Base-by-base conservation (phyloP, 2,888 invertebrate species). In the Steromphala cineraria region DNA sequence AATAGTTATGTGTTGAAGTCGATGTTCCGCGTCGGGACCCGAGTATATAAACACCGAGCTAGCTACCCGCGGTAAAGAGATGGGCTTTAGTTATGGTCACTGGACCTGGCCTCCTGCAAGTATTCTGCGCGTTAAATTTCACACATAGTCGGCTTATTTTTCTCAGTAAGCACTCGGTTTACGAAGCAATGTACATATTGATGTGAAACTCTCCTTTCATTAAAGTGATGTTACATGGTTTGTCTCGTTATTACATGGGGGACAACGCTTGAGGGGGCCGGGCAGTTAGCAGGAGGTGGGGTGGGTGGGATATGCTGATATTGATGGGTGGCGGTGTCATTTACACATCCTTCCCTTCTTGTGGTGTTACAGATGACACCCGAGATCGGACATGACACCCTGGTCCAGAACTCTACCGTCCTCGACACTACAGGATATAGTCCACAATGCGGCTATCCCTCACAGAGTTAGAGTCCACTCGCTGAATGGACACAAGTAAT, bases 401-500 rank as follows among this genome's bases (percentile, higher is more conserved):
- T 46, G 19, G 19, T 8, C 2, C 56, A n/a, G 56, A 56, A 15
- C 56, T 21, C 56, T 19, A 56, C 3, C 24, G 1, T 8, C 19
- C 5, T 1, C 19, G 10, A n/a, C 56, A n/a, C 24, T 21, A 56
- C 24, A 24, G 13, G 19, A 56, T 19, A 56, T 15, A 24, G 46
- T 46, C 46, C 46, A 46, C 46, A 13, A 13, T 46, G 1, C 13
- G 46, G 46, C 46, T 13, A 46, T 46, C 46, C 46, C 46, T 46
- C 46, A 5, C 4, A 71, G n/a, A 40, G 40, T 10, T 71, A 15
- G n/a, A 40, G 71, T 28, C 31, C 40, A 4, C 13, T 31, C 71
- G 15, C 28, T 71, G 71, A 71, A 71, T 71, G 71, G 71, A 71
- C 71, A 17, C 31, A 36, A 31, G 53, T 55, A 76, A 76, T 76